phyloP scores from a whole-genome alignment of 2,113 vertebrate species.

The Rhea pennata region DNA sequence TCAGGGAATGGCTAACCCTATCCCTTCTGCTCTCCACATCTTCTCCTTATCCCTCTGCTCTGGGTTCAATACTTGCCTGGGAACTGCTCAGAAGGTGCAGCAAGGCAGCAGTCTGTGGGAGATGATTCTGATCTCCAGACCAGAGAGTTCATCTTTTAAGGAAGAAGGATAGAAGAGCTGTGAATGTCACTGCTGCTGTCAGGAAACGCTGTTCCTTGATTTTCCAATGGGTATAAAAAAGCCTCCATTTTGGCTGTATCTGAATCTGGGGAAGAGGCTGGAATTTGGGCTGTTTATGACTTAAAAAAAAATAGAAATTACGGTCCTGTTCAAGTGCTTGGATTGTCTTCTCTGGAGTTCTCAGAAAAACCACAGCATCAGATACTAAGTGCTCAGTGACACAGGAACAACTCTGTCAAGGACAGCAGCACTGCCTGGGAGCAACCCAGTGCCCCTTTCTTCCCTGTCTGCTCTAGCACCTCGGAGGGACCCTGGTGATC shows the following conservation, averaged over 20 bases:
- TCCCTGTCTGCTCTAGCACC: neutral
- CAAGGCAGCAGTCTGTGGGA: neutral
- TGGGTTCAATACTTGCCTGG: accelerated
- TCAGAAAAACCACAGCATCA: neutral
- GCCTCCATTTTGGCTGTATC: neutral
- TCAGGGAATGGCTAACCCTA: neutral
- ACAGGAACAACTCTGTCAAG: neutral
- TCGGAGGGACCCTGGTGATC: neutral
- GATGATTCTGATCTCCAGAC: neutral
- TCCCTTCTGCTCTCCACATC: neutral
- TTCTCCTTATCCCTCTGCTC: neutral
- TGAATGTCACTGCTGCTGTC: neutral
- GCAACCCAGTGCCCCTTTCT: neutral
- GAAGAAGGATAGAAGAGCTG: neutral
- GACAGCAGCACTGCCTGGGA: accelerated
- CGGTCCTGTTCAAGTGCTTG: neutral
- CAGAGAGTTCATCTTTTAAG: neutral
- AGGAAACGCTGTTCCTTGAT: neutral
- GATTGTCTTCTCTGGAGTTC: neutral
- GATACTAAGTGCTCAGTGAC: neutral
- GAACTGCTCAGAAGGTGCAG: neutral
- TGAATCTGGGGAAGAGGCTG: neutral
- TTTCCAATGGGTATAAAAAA: neutral
- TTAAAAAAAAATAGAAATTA: neutral
- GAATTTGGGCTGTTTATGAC: neutral